Percentiles rank a stretch among this genome's conserved stretches.
Evolutionary conservation across 2,113 vertebrate species (phyloP).

Genomic region (Phaethon lepturus): DNA sequence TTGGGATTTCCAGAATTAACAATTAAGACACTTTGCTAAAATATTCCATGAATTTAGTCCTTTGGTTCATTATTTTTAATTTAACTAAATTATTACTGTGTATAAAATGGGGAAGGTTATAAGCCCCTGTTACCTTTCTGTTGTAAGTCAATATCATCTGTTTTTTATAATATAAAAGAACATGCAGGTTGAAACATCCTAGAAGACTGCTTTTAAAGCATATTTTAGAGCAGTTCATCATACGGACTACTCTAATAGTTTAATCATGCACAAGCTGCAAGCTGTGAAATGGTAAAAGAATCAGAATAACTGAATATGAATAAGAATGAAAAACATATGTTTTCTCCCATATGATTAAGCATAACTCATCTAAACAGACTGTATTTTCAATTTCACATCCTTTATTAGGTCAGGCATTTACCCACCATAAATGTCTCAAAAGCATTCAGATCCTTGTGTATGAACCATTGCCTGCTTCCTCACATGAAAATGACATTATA

Average conservation of each 20-base stretch:
- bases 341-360: neutral
- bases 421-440: neutral
- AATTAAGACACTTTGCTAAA: neutral
- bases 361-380: neutral
- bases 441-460: neutral
- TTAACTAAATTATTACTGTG: slow-evolving; percentile 13
- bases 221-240: neutral
- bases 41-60: neutral
- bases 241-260: neutral
- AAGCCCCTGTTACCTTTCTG: neutral
- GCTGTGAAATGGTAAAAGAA: neutral
- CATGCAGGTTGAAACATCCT: neutral
- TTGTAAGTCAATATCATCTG: neutral
- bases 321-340: neutral
- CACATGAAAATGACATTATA: neutral
- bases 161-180: neutral
- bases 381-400: neutral
- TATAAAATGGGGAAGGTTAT: neutral
- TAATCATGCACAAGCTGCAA: neutral
- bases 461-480: neutral
- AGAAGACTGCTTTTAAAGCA: neutral
- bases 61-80: slow-evolving; percentile 3
- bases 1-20: neutral
- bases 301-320: neutral
- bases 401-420: neutral